Evolutionary conservation across 2,888 invertebrate species (phyloP), one percentile per base, ranked within the genome.

Genomic region (Charanyca ferruginea): DNA sequence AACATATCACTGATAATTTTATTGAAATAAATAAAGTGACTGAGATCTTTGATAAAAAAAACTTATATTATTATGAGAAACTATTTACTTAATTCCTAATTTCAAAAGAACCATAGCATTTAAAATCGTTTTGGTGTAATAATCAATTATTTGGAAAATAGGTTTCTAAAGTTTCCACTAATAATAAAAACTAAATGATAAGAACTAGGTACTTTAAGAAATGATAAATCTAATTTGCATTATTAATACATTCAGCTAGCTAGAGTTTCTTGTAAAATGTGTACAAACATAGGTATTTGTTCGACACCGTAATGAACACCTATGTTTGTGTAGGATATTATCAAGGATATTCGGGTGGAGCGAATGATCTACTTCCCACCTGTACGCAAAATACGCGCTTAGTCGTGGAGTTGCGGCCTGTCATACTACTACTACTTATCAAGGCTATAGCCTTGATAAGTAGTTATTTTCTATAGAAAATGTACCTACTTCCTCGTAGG

Each of bases 391-490:
- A n/a, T n/a, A n/a, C n/a, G n/a, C n/a, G n/a, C n/a, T n/a, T n/a
- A n/a, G n/a, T n/a, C n/a, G n/a, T n/a, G n/a, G n/a, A n/a, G n/a
- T n/a, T n/a, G n/a, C n/a, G n/a, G n/a, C n/a, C n/a, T n/a, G n/a
- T n/a, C n/a, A n/a, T n/a, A n/a, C n/a, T n/a, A n/a, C n/a, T n/a
- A n/a, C n/a, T n/a, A n/a, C n/a, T n/a, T n/a, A n/a, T n/a, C n/a
- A n/a, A n/a, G n/a, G n/a, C n/a, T n/a, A n/a, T n/a, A n/a, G n/a
- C n/a, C n/a, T n/a, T n/a, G n/a, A n/a, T n/a, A n/a, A n/a, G n/a
- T n/a, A n/a, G n/a, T n/a, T n/a, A n/a, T n/a, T n/a, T n/a, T n/a
- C 58, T 71, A 65, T 53, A 71, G 83, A 76, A 80, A 83, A 79
- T 57, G 18, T 49, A 44, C 38, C 38, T 16, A 13, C n/a, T 66